Base-by-base conservation (phyloP, 2,888 invertebrate genomes). In the Melanargia galathea region DNA sequence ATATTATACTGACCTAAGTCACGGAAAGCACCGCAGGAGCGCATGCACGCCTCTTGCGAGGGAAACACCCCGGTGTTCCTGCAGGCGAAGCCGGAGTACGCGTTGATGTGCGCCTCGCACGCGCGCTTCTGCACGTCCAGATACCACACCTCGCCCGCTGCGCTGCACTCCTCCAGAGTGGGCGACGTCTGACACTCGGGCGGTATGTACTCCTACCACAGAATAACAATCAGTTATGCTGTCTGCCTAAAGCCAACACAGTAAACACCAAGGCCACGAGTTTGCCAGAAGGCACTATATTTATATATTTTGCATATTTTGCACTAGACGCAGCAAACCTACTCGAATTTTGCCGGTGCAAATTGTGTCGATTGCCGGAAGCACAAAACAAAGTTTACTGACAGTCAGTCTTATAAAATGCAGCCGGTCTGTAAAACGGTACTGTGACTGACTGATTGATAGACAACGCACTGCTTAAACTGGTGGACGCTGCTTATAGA, bases 21-120 rank as follows among this genome's bases (percentile, higher is more conserved):
- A 72, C 92, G 92, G 86, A 95, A 96, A 49, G 85, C 87, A 35
- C 96, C 96, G 72, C 97, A 97, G 64, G 94, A 92, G 61, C 95
- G 87, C 79, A 95, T 93, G 78, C 96, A 96, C 67, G 95, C 95
- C 75, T 96, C 96, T 72, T 94, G 93, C 0, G 94, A 94, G 83
- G 11, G 92, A 93, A 66, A 92, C 80, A 78, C 95, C 94, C 75
- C 95, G 92, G 60, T 74, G 46, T 64, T 60, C n/a, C 81, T 69
- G 95, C 97, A 73, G 87, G 77, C 69, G 92, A 93, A 5, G 86
- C 92, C 58, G 85, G 92, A 60, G 86, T 90, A 70, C 80, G 83
- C 71, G 73, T 88, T 87, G 59, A 70, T 55, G 69, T 82, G 73
- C 1, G 70, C 11, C 5, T 75, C 67, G 64, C 90, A 90, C 38